Percentiles rank a stretch among this genome's conserved stretches.
Evolutionary conservation across 2,888 invertebrate genomes (phyloP).

Genomic region (Melolontha melolontha): DNA sequence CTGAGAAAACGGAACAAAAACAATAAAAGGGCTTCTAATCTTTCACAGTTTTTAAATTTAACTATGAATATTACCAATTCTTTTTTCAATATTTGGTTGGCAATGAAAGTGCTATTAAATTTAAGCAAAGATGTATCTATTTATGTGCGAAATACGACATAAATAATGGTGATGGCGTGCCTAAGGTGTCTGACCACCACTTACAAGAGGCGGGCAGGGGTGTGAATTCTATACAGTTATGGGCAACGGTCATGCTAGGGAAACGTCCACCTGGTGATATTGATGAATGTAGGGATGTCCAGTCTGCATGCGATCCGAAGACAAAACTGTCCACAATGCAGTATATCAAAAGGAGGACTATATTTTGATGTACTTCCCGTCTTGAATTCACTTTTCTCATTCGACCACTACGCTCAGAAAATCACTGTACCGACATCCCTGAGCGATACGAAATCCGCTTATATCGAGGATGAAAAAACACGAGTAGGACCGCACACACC

Average conservation of each 20-base stretch:
- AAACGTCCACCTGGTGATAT: conserved; percentile 53
- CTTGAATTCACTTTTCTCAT: conserved; percentile 14
- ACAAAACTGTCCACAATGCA: conserved; percentile 31
- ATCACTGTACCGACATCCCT: conserved; percentile 21
- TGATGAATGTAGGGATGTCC: conserved; percentile 47
- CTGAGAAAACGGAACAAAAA: no score
- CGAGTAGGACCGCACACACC: conserved; percentile 19
- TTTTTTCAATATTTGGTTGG: neutral
- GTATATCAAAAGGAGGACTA: conserved; percentile 24
- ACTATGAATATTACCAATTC: no score
- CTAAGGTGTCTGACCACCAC: conserved; percentile 53
- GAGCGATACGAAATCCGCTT: conserved; percentile 33
- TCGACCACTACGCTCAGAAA: conserved; percentile 28
- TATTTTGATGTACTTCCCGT: neutral
- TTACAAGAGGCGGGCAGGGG: conserved; percentile 55
- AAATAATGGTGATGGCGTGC: conserved; percentile 49
- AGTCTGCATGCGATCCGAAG: conserved; percentile 38
- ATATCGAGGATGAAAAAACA: conserved; percentile 12
- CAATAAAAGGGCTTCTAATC: no score
- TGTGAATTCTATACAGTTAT: conserved; percentile 54
- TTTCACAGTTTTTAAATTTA: no score
- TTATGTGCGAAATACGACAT: conserved; percentile 19
- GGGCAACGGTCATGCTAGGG: conserved; percentile 56
- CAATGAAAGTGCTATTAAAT: neutral
- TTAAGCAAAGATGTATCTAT: conserved; percentile 10